Base-by-base conservation (phyloP, 1,140 invertebrate genomes). In the Megalonaias nervosa region DNA sequence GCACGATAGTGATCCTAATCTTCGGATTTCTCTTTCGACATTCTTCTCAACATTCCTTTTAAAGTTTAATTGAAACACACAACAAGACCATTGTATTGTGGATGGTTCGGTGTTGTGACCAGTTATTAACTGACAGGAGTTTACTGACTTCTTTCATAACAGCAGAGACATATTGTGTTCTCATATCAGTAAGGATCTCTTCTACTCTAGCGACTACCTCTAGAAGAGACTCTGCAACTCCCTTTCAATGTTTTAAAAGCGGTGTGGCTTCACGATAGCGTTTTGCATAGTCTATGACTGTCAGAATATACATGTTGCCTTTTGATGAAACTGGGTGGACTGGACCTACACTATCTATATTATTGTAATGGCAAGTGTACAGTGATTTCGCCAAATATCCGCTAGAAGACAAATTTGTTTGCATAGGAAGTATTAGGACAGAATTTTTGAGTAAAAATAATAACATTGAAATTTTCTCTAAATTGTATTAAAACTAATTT, bases 181-280 rank as follows among this genome's bases (percentile, higher is more conserved):
- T 90, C 89, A 80, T 26, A 71, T 93, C 92, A 0, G 88, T 87
- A 38, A 92, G 85, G 19, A 92, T 64, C 61, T 83, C 85, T 56
- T 88, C 58, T 72, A 91, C 84, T 38, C 85, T 80, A n/a, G 83
- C 79, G 83, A 91, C 91, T 12, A 91, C 88, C n/a, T 77, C 67
- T 48, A 88, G 76, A n/a, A 90, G 60, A n/a, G 81, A 75, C 71
- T 86, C 79, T 31, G 82, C 82, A n/a, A 86, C 79, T 77, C 74
- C 1, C 71, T 79, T 1, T 77, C 77, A 55, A 81, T 82, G 13
- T 58, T 48, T 19, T 65, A 23, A 26, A 82, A 67, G 31, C 13
- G 82, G 31, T n/a, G 74, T 67, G n/a, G 80, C 82, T 66, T 81
- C 77, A 31, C 2, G 31, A 1, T 5, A 31, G 31, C 31, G 31